These are phyloP conservation scores for Trissolcus japonicus DNA, from an alignment of 2,888 invertebrate genomes.

Conservation along the genomic window DNA sequence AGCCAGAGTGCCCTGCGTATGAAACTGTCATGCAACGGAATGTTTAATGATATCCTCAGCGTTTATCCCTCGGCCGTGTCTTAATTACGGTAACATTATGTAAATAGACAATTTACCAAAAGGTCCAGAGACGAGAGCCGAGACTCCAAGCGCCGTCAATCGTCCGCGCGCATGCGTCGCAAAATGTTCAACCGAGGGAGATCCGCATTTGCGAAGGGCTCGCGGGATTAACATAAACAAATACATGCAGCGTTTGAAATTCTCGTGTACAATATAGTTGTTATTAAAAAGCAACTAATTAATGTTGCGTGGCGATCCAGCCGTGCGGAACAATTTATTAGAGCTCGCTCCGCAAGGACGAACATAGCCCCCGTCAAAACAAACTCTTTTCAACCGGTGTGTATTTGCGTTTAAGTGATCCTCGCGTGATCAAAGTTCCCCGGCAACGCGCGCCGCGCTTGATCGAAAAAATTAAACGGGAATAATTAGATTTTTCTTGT, in stretches of 20 bases:
- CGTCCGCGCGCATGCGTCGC: constrained; percentile 45
- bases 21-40: constrained; percentile 52
- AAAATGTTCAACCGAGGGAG: constrained; percentile 22
- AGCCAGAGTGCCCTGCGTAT: constrained; percentile 46
- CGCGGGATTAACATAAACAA: constrained; percentile 66
- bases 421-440: constrained; percentile 21
- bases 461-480: constrained; percentile 1
- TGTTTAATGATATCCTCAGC: constrained; percentile 55
- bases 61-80: constrained; percentile 56
- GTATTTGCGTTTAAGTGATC: constrained; percentile 12
- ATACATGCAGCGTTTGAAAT: constrained; percentile 55
- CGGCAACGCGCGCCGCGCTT: not conserved
- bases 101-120: constrained; percentile 64
- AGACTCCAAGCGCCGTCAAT: constrained; percentile 37
- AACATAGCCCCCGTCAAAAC: not conserved
- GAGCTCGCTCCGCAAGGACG: not conserved
- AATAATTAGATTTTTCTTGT: constrained; percentile 17
- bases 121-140: constrained; percentile 26
- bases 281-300: constrained; percentile 65
- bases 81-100: constrained; percentile 64
- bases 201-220: constrained; percentile 59
- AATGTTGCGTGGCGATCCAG: not conserved
- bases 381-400: not conserved
- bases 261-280: constrained; percentile 63
- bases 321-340: not conserved